A percentile compares a stretch with the other conserved stretches of the same genome.
These are phyloP conservation scores for Sorex araneus DNA, from an alignment of 2,113 vertebrate species.

Conservation along the genomic window DNA sequence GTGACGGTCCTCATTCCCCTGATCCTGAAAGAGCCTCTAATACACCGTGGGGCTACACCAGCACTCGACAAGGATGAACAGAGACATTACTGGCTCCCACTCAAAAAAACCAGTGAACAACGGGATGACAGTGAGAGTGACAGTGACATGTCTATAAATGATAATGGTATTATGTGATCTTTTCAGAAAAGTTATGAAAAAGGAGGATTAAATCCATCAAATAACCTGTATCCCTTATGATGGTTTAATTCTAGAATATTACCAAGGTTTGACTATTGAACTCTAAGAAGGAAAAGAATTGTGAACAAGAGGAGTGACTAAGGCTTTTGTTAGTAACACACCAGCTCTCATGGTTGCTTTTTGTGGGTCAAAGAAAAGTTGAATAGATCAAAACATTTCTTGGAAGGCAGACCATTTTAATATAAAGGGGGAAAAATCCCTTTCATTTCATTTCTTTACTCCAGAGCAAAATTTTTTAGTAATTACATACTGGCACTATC, in stretches of 20 bases:
- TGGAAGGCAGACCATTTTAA: slow-evolving; percentile 62
- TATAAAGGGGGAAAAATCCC: slow-evolving; percentile 36
- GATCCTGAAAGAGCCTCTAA: too few relatives aligned
- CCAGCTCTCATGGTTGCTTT: slow-evolving; percentile 62
- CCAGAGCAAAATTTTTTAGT: slow-evolving; percentile 30
- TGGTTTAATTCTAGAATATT: slow-evolving; percentile 54
- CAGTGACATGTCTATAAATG: not conserved
- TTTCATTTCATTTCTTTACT: slow-evolving; percentile 54
- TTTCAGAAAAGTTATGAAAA: not conserved
- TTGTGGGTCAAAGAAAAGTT: slow-evolving; percentile 68
- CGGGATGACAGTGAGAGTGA: too few relatives aligned
- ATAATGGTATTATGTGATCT: not conserved
- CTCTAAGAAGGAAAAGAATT: not conserved
- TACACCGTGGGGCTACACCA: too few relatives aligned
- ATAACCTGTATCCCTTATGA: not conserved
- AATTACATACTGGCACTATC: too few relatives aligned
- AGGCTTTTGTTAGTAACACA: not conserved
- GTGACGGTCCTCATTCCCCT: too few relatives aligned
- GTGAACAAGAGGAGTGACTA: slow-evolving; percentile 34
- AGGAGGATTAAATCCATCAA: slow-evolving; percentile 14
- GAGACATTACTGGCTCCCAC: too few relatives aligned
- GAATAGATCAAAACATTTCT: slow-evolving; percentile 63
- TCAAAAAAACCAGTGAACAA: too few relatives aligned
- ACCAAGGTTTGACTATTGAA: slow-evolving; percentile 32
- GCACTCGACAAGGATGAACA: too few relatives aligned